Evolutionary conservation across 2,113 vertebrate species (phyloP).

Genomic region (Hippopotamus amphibius): DNA sequence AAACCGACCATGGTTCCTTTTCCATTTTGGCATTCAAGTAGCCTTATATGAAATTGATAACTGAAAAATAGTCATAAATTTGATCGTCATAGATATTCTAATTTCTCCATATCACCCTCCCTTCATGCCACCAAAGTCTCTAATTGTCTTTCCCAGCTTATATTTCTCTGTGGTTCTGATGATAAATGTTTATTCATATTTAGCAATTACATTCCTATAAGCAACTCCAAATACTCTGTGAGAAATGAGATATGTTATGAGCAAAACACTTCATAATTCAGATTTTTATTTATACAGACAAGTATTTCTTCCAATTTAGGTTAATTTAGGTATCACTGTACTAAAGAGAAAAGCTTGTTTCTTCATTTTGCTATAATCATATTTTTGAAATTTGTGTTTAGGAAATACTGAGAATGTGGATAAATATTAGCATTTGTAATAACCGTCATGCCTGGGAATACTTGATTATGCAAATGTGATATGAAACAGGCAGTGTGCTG

Average conservation of each 20-base stretch:
- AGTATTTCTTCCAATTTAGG: constrained; percentile 29
- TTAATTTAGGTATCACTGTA: background rate
- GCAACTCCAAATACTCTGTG: background rate
- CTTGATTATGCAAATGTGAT: background rate
- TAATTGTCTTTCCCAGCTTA: background rate
- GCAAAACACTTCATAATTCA: background rate
- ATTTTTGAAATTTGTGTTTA: constrained; percentile 24
- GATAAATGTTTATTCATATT: constrained; percentile 19
- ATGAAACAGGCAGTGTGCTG: background rate
- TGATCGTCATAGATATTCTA: background rate
- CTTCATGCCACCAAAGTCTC: background rate
- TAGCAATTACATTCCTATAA: background rate
- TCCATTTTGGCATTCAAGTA: background rate
- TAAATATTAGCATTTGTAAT: constrained; percentile 30
- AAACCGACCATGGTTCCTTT: background rate
- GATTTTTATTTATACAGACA: background rate
- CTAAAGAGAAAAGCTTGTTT: background rate
- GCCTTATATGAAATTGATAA: background rate
- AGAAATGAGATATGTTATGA: background rate
- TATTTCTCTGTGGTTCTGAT: background rate
- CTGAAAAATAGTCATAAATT: background rate
- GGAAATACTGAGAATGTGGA: constrained; percentile 25
- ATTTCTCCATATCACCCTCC: background rate
- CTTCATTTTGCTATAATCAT: background rate
- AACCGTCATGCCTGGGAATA: background rate